Percentiles rank a stretch among this genome's conserved stretches.
Conservation (phyloP, 2,888 invertebrate genomes). For the Anticlea derivata region DNA sequence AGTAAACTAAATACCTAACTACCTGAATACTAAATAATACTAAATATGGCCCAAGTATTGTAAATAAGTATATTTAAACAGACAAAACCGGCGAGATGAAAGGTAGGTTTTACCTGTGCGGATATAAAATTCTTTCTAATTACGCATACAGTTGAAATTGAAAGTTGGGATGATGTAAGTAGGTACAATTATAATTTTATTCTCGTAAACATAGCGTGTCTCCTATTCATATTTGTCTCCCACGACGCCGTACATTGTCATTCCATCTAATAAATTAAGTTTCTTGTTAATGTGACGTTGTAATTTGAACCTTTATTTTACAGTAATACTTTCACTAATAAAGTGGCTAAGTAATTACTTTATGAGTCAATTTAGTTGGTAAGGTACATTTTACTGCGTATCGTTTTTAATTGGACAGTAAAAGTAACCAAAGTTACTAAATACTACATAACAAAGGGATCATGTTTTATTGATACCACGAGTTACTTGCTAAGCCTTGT, state of each 20-base stretch:
- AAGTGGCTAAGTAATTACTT: slow-evolving; percentile 15
- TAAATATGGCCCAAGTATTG: too few relatives aligned
- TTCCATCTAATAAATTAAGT: slow-evolving; percentile 63
- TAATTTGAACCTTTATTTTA: slow-evolving; percentile 47
- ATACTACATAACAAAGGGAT: not conserved
- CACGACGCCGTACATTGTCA: slow-evolving; percentile 64
- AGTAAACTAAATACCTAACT: too few relatives aligned
- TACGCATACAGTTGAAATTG: slow-evolving; percentile 51
- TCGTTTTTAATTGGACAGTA: not conserved
- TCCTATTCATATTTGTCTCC: slow-evolving; percentile 74
- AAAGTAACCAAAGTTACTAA: not conserved
- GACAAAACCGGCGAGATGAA: too few relatives aligned
- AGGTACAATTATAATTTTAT: slow-evolving; percentile 50
- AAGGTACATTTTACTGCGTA: not conserved
- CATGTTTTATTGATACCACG: not conserved
- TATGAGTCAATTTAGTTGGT: slow-evolving; percentile 2
- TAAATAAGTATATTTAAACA: too few relatives aligned
- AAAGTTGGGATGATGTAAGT: slow-evolving; percentile 65
- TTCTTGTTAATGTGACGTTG: slow-evolving; percentile 49
- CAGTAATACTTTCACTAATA: slow-evolving; percentile 46
- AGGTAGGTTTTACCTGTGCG: too few relatives aligned
- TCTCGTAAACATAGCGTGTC: slow-evolving; percentile 61
- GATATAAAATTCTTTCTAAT: too few relatives aligned
- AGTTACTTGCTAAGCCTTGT: too few relatives aligned
- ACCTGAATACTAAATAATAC: too few relatives aligned